phyloP scores from a whole-genome alignment of 35 echinoderm and acorn worm species.

The Stichopus chloronotus region DNA sequence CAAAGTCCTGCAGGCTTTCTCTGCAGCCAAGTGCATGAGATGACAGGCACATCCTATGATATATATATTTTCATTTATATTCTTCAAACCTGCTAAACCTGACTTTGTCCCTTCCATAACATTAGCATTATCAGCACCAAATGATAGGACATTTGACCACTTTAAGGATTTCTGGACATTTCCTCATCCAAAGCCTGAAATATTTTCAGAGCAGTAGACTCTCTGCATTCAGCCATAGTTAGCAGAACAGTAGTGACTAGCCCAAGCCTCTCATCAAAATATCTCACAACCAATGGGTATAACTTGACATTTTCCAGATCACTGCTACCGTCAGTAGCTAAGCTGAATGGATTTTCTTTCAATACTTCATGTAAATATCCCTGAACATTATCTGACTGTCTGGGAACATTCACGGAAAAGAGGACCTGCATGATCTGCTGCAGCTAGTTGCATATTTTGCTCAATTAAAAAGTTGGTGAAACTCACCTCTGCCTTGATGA shows the following conservation, averaged over 20 bases:
- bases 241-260: background rate
- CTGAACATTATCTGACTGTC: slow-evolving; percentile 3
- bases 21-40: slow-evolving; percentile 67
- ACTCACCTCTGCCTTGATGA: slow-evolving; percentile 48
- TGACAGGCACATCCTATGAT: slow-evolving; percentile 79
- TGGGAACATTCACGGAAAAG: slow-evolving; percentile 69
- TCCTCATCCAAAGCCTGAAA: slow-evolving; percentile 1
- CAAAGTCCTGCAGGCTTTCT: slow-evolving; percentile 52
- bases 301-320: slow-evolving; percentile 64
- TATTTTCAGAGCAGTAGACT: slow-evolving; percentile 14
- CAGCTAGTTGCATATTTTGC: slow-evolving; percentile 62
- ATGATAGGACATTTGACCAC: slow-evolving; percentile 50
- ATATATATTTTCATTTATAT: slow-evolving; percentile 42
- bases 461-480: slow-evolving; percentile 68
- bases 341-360: slow-evolving; percentile 59
- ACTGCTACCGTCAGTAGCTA: slow-evolving; percentile 68
- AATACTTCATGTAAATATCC: slow-evolving; percentile 12
- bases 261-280: slow-evolving; percentile 63
- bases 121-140: slow-evolving; percentile 71
- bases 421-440: slow-evolving; percentile 42
- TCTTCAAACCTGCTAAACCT: slow-evolving; percentile 60
- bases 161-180: slow-evolving; percentile 35
- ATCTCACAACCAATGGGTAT: slow-evolving; percentile 67
- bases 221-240: slow-evolving; percentile 1
- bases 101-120: slow-evolving; percentile 55